Evolutionary conservation across 1,140 invertebrate species (phyloP).

Genomic region (Lysiphlebus fabarum): DNA sequence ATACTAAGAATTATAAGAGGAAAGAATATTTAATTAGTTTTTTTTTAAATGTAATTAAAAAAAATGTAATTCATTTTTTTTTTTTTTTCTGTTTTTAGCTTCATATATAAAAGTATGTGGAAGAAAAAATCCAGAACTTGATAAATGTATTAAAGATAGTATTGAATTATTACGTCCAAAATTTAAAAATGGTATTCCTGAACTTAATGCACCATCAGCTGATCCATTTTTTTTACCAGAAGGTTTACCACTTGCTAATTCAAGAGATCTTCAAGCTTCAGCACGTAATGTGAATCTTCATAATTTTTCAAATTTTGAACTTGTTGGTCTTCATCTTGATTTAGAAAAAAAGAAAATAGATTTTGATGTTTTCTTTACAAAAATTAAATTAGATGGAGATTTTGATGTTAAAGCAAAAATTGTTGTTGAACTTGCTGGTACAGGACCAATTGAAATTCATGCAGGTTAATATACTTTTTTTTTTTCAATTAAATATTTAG

Average conservation of each 20-base stretch:
- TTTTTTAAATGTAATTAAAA: no score
- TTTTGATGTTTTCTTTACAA: constrained; percentile 50
- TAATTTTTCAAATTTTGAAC: constrained; percentile 54
- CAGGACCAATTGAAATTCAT: constrained; percentile 34
- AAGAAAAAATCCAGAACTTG: constrained; percentile 57
- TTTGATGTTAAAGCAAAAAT: constrained; percentile 60
- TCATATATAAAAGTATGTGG: constrained; percentile 63
- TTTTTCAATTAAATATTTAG: not conserved
- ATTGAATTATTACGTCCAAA: constrained; percentile 55
- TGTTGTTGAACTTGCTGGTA: constrained; percentile 44
- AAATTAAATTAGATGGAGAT: constrained; percentile 54
- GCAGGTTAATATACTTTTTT: constrained; percentile 30
- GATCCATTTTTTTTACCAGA: constrained; percentile 61
- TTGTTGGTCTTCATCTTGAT: constrained; percentile 56
- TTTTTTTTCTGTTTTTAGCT: constrained; percentile 50
- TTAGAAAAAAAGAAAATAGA: constrained; percentile 53
- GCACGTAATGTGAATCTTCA: constrained; percentile 55
- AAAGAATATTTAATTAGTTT: no score
- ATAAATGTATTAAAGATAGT: constrained; percentile 56
- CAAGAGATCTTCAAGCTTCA: constrained; percentile 47
- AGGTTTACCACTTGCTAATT: constrained; percentile 41
- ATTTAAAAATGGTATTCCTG: constrained; percentile 58
- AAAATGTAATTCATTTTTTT: no score
- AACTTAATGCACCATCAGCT: constrained; percentile 59
- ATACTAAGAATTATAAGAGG: no score